Conservation (phyloP, 2,888 invertebrate genomes). For the Dynastes maya region DNA sequence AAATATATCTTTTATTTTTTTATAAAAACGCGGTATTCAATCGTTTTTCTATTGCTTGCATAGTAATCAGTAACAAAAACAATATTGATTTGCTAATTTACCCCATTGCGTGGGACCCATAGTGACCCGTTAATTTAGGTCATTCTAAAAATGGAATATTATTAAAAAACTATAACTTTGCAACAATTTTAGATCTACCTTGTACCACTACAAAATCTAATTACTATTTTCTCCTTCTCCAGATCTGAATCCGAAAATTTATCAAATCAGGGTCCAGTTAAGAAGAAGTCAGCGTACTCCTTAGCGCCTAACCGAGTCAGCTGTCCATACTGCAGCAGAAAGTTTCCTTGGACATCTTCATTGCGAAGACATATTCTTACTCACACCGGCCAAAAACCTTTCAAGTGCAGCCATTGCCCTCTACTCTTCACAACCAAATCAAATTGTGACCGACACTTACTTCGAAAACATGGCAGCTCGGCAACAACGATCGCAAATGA, state of each 20-base stretch:
- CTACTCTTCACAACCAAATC: constrained; percentile 97
- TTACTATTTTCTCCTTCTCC: constrained; percentile 51
- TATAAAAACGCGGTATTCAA: too few species aligned
- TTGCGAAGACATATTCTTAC: constrained; percentile 95
- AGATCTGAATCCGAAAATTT: constrained; percentile 79
- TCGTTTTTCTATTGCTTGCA: too few species aligned
- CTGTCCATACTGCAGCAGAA: constrained; percentile 93
- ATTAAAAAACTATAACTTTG: too few species aligned
- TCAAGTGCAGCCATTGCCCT: constrained; percentile 94
- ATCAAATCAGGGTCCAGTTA: constrained; percentile 74
- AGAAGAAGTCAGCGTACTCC: constrained; percentile 96
- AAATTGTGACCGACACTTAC: constrained; percentile 95
- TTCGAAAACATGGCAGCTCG: constrained; percentile 86
- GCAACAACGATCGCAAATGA: constrained; percentile 67
- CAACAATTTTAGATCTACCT: neutral
- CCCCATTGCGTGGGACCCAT: too few species aligned
- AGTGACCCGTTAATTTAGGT: too few species aligned
- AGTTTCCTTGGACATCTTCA: constrained; percentile 98
- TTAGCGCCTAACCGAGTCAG: constrained; percentile 94
- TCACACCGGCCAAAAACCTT: constrained; percentile 97
- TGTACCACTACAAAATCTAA: neutral
- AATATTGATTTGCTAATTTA: too few species aligned
- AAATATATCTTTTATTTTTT: too few species aligned
- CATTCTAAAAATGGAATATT: too few species aligned
- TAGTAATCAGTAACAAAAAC: too few species aligned